Base-by-base conservation (phyloP, 2,797 vertebrate genomes). In the Artibeus lituratus region DNA sequence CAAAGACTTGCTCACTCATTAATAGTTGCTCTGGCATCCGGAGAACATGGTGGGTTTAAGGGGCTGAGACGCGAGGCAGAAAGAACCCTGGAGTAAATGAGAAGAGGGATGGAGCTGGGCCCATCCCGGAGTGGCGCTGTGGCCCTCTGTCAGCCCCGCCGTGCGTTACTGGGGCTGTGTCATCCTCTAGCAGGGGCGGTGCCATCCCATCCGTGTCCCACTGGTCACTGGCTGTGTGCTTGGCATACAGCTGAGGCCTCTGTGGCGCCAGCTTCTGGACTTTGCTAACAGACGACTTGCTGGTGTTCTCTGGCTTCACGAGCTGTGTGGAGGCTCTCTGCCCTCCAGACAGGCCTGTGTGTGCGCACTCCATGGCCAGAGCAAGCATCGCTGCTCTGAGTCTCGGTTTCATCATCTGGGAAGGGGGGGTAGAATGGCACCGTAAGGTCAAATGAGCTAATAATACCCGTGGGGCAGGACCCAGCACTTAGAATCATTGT, bases 371-470 rank as follows among this genome's bases (percentile, higher is more conserved):
- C 3, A 0, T 18, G 73, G 49, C 72, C 44, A 3, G 10, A 22
- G 87, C 59, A 37, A 5, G n/a, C 0, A 0, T 39, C 19, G 2
- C n/a, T 42, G 8, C 10, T 3, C n/a, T 21, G 39, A 14, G 51
- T 77, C 70, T 67, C 0, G 0, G 11, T 39, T 21, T 19, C 10
- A 8, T 22, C 2, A 0, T 37, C 26, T 49, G 84, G 53, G 10
- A 21, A 49, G 67, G 7, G 67, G 7, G 32, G 21, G 6, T 6
- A 1, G 10, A 0, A 4, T 0, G 22, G 77, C 29, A 0, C 24
- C 37, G 26, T 49, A 70, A 39, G 62, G 9, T 4, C 1, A 1
- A 10, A 1, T 26, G 53, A 55, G 29, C 26, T 29, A 8, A 8
- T 49, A 22, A 9, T 19, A 22, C 32, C 74, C 35, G 47, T 22